A percentile compares a stretch with the other conserved stretches of the same genome.
These are phyloP conservation scores for Bovichtus diacanthus DNA, from an alignment of 2,797 vertebrate species.

Conservation along the genomic window DNA sequence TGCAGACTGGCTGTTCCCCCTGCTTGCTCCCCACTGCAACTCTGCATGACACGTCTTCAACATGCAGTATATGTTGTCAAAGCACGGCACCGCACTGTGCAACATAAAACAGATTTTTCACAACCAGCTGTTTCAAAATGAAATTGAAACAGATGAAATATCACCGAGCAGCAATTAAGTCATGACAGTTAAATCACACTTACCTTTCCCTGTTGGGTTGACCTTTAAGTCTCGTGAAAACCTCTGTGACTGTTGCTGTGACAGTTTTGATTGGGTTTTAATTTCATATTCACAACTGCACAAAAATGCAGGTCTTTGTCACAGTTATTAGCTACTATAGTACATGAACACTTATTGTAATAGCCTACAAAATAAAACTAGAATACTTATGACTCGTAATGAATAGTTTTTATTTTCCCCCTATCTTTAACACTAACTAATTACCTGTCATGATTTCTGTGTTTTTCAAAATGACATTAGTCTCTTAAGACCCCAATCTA, in stretches of 20 bases:
- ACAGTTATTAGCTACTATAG: constrained; percentile 5
- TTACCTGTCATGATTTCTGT: constrained; percentile 66
- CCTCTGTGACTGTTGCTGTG: constrained; percentile 37
- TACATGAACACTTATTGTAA: constrained; percentile 16
- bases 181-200: constrained; percentile 39
- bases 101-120: constrained; percentile 42
- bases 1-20: constrained; percentile 37
- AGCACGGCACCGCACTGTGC: constrained; percentile 27
- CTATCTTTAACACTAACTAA: constrained; percentile 57
- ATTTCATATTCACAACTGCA: constrained; percentile 34
- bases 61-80: constrained; percentile 38
- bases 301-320: constrained; percentile 1
- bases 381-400: constrained; percentile 5
- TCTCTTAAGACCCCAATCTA: constrained; percentile 67
- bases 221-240: constrained; percentile 25
- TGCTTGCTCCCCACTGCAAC: constrained; percentile 14
- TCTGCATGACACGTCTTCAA: constrained; percentile 30
- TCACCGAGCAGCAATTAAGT: constrained; percentile 54
- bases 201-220: constrained; percentile 16
- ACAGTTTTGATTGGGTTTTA: constrained; percentile 41
- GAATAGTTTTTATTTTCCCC: constrained; percentile 37
- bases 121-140: constrained; percentile 15
- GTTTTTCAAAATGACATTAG: constrained; percentile 71
- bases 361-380: neutral
- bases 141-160: constrained; percentile 55